Evolutionary conservation across 1,140 invertebrate genomes (phyloP), one percentile per base, ranked within the genome.

Genomic region (Hypsibius dujardini): DNA sequence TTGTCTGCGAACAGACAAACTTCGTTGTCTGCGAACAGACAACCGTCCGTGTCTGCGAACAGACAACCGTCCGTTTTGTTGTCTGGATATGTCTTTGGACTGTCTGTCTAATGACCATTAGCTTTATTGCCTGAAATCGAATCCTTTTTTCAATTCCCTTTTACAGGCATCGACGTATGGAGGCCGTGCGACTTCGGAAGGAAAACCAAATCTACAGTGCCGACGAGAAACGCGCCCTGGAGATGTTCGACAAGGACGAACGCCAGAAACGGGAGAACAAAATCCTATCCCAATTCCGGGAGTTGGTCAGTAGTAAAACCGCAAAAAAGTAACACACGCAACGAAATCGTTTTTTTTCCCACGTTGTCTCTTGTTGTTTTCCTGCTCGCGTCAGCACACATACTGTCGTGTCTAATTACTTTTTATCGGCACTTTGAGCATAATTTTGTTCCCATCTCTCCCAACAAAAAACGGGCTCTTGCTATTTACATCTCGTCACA

Each of bases 181-280:
- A 99, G 82, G 96, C 96, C 76, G 95, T 98, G 1, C 90, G 96
- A 82, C 87, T 99, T 70, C 85, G 96, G 75, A 99, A 99, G 79
- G 96, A 99, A 82, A 98, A 98, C 83, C 93, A 98, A 82, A 95
- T 99, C 79, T 97, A 98, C 83, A 95, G 92, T 42, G 96, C 95
- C 1, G 96, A 99, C 81, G 96, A 99, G 79, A 98, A 99, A 79
- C 83, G 95, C 75, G 92, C 95, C 3, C 82, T 99, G 70, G 92
- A 91, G 1, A 95, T 94, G 86, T 98, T 99, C 79, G 96, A 93
- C 78, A 92, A 95, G 80, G 95, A 98, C 81, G 94, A 98, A 81
- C 82, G 95, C 74, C 86, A 90, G 74, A 98, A 98, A 79, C 82
- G 94, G 70, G 95, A 99, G 81, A 92, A 90, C 78, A 88, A 92